Evolutionary conservation across 1,140 invertebrate species (phyloP).

Genomic region (Heliconius hermathena): DNA sequence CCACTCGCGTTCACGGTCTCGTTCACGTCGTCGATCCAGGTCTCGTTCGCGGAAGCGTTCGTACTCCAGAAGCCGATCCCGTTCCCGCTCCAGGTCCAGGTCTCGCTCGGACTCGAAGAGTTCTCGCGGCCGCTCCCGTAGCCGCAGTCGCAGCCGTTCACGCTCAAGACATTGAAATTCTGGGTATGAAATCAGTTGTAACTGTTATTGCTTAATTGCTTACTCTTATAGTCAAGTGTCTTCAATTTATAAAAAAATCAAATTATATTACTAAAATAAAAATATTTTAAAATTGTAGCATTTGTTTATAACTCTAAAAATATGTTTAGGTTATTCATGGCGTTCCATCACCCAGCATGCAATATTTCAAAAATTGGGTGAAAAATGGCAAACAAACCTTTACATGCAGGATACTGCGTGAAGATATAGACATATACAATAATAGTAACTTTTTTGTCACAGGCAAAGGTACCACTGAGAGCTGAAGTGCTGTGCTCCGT

Average conservation of each 20-base stretch:
- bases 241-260: no score
- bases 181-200: conserved; percentile 41
- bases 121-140: conserved; percentile 72
- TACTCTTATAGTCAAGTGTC: no score
- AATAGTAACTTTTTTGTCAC: conserved; percentile 34
- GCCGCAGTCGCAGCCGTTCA: conserved; percentile 70
- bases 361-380: no score
- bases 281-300: no score
- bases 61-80: conserved; percentile 68
- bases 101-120: conserved; percentile 78
- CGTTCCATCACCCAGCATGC: no score
- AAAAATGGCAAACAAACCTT: no score
- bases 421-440: no score
- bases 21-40: conserved; percentile 75
- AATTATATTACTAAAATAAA: no score
- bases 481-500: conserved; percentile 63
- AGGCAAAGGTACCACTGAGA: conserved; percentile 66
- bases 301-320: no score
- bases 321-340: no score
- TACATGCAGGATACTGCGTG: no score
- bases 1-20: conserved; percentile 71
- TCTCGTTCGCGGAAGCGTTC: conserved; percentile 69
- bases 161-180: conserved; percentile 73
- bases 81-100: conserved; percentile 57
- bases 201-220: conserved; percentile 32